Base-by-base conservation (phyloP, 2,888 invertebrate species). In the Ormyrus labotus region DNA sequence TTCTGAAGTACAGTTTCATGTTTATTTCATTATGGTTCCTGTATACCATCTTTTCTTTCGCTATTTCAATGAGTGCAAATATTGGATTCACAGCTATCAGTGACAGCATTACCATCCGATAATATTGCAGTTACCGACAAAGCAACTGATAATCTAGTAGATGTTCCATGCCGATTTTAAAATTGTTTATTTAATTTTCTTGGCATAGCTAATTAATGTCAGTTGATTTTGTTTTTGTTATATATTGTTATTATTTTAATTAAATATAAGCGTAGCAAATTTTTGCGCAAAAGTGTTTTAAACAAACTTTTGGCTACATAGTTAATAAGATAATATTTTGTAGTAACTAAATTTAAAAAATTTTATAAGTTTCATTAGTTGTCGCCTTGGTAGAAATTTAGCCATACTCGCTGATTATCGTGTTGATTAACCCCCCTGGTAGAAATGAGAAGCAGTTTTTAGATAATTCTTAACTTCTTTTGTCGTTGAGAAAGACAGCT, bases 1-100 rank as follows among this genome's bases (percentile, higher is more conserved):
- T 84, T 8, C 81, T 88, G 19, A 86, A 85, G 78, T 87, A 83
- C 70, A 65, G 74, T 0, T 45, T 84, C 5, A 47, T 85, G 6
- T 61, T 70, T 0, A 60, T 85, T 11, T n/a, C 57, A 45, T 53
- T 75, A 11, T 81, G 81, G 81, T 34, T 70, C 45, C 10, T 77
- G 6, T 84, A 83, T 60, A 60, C 9, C 5, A 13, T 69, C 13
- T 2, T 77, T 7, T 60, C 50, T 3, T 55, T 60, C 9, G 50
- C 55, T 47, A n/a, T 82, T 5, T 65, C 65, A 1, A 57, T 75
- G 6, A 47, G 61, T 0, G 9, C 65, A 19, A 73, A 57, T 7
- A 76, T 34, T 5, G 73, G 68, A 53, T 72, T 73, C 8, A 19
- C 72, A 0, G 11, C 72, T 4, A 34, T 82, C 45, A 79, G 73